A percentile compares a stretch with the other conserved stretches of the same genome.
phyloP scores from a whole-genome alignment of 2,888 invertebrate genomes.

The Schrankia costaestrigalis region DNA sequence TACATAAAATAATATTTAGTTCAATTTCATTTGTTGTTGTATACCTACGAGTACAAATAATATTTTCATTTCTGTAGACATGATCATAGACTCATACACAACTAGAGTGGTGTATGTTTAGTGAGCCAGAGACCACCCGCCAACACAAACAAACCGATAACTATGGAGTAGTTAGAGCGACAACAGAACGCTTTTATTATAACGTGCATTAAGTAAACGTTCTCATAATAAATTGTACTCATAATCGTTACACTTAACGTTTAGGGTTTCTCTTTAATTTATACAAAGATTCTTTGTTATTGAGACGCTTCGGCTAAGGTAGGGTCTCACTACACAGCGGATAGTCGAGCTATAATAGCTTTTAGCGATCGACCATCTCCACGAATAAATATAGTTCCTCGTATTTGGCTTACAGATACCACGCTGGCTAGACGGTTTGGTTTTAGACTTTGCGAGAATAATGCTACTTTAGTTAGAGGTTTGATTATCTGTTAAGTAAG shows the following conservation, averaged over 20 bases:
- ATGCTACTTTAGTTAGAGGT: too few species aligned
- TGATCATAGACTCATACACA: not conserved
- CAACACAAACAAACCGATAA: not conserved
- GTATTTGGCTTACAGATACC: too few species aligned
- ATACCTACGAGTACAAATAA: too few species aligned
- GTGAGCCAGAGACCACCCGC: conserved; percentile 2
- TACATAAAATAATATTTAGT: too few species aligned
- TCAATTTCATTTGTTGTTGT: too few species aligned
- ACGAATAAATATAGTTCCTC: too few species aligned
- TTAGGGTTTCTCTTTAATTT: conserved; percentile 8
- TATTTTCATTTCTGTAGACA: too few species aligned
- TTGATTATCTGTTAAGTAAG: too few species aligned
- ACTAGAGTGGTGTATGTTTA: not conserved
- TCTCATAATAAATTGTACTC: conserved; percentile 7
- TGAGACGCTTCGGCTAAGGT: conserved; percentile 3
- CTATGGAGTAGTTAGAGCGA: conserved; percentile 1
- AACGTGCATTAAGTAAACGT: conserved; percentile 7
- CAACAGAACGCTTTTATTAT: conserved; percentile 9
- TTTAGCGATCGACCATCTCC: not conserved
- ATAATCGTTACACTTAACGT: conserved; percentile 13
- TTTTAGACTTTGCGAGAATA: too few species aligned
- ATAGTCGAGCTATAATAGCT: not conserved
- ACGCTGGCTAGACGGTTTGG: too few species aligned
- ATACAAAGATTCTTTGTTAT: conserved; percentile 16
- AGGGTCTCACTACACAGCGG: conserved; percentile 1